These are phyloP conservation scores for Maccullochella peelii DNA, from an alignment of 2,113 vertebrate species.

Conservation along the genomic window DNA sequence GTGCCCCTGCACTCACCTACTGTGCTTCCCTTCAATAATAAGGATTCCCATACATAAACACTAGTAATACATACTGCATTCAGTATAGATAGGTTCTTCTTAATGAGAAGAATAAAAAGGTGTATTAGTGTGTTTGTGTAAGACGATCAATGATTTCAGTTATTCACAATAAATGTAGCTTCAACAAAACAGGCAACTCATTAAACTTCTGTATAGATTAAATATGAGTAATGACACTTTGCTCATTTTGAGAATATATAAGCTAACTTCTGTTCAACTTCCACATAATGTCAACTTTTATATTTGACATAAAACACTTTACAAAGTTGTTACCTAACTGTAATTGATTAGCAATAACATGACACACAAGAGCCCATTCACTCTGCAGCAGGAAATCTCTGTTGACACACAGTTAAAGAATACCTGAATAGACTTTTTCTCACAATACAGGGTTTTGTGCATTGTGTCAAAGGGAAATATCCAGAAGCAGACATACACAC, in stretches of 20 bases:
- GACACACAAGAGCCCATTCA: constrained; percentile 47
- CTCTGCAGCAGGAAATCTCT: constrained; percentile 32
- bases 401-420: constrained; percentile 66
- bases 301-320: constrained; percentile 15
- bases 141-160: constrained; percentile 7
- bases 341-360: constrained; percentile 52
- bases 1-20: constrained; percentile 60
- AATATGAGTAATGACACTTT: neutral
- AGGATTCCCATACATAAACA: constrained; percentile 44
- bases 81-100: neutral
- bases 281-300: constrained; percentile 5
- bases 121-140: constrained; percentile 13
- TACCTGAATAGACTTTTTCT: constrained; percentile 14
- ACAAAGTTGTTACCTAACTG: constrained; percentile 41
- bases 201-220: neutral
- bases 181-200: neutral
- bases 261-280: neutral
- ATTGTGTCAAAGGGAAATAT: constrained; percentile 19
- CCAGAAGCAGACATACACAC: neutral
- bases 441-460: constrained; percentile 52
- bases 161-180: neutral
- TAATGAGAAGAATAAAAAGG: neutral
- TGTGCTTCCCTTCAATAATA: constrained; percentile 40
- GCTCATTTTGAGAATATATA: neutral
- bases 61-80: constrained; percentile 10